phyloP scores from a whole-genome alignment of 2,113 vertebrate species.

The Egretta garzetta region DNA sequence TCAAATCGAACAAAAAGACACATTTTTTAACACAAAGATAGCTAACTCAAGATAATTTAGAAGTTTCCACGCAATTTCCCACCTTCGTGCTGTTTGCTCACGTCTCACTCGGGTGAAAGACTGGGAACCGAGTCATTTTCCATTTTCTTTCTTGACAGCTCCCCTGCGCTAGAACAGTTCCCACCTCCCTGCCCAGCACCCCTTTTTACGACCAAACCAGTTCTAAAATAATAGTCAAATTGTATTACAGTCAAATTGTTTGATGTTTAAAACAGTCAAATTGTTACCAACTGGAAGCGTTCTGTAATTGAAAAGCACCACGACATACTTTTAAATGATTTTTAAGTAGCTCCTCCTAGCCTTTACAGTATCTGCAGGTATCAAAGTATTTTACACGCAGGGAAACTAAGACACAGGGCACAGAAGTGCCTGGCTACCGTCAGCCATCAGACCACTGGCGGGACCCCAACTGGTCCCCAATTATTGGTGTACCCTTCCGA shows the following conservation, averaged over 20 bases:
- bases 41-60: background rate
- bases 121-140: background rate
- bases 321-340: background rate
- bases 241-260: background rate
- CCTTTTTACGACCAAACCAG: background rate
- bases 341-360: background rate
- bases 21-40: background rate
- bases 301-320: background rate
- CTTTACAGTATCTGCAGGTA: background rate
- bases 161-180: background rate
- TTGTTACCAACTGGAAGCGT: fast-evolving
- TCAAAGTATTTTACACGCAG: background rate
- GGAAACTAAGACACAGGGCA: background rate
- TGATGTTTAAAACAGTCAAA: background rate
- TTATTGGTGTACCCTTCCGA: fast-evolving
- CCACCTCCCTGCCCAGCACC: background rate
- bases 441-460: background rate
- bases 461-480: background rate
- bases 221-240: background rate
- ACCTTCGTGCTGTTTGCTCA: background rate
- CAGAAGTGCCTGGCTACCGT: no score
- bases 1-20: background rate
- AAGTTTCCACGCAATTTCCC: background rate
- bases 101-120: background rate
- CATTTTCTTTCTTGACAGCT: background rate